These are phyloP conservation scores for Melinaea menophilus DNA, from an alignment of 2,888 invertebrate genomes.

Conservation along the genomic window DNA sequence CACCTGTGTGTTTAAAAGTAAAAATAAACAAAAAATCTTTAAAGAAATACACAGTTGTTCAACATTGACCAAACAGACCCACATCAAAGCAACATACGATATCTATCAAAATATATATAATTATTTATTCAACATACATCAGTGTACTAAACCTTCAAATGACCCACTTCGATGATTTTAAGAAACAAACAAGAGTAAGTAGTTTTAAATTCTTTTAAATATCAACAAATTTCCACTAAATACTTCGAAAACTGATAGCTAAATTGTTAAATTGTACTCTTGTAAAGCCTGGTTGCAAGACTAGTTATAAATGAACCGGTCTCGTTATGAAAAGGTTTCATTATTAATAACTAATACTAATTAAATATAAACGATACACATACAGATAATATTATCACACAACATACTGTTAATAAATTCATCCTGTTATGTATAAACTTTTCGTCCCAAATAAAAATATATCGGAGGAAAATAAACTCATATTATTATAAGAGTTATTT, in stretches of 20 bases:
- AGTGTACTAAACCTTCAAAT: conserved; percentile 19
- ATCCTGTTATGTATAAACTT: not conserved
- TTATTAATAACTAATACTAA: not conserved
- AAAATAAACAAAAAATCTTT: conserved; percentile 11
- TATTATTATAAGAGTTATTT: conserved; percentile 7
- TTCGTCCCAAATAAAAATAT: too few relatives aligned
- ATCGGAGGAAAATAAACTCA: not conserved
- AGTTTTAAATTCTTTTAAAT: not conserved
- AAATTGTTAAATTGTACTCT: too few relatives aligned
- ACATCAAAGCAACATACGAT: conserved; percentile 20
- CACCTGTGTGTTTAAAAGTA: not conserved
- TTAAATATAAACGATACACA: conserved; percentile 10
- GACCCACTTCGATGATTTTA: not conserved
- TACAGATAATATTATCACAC: not conserved
- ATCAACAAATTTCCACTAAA: not conserved
- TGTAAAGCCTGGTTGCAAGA: too few relatives aligned
- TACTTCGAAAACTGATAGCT: too few relatives aligned
- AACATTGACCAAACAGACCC: conserved; percentile 22
- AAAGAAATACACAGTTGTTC: conserved; percentile 7
- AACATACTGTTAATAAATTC: not conserved
- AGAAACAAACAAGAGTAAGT: conserved; percentile 2
- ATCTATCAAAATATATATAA: conserved; percentile 21
- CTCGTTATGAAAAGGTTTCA: too few relatives aligned
- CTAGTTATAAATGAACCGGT: too few relatives aligned
- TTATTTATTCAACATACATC: conserved; percentile 14